Base-by-base conservation (phyloP, 2,888 invertebrate genomes). In the Lypha dubia region DNA sequence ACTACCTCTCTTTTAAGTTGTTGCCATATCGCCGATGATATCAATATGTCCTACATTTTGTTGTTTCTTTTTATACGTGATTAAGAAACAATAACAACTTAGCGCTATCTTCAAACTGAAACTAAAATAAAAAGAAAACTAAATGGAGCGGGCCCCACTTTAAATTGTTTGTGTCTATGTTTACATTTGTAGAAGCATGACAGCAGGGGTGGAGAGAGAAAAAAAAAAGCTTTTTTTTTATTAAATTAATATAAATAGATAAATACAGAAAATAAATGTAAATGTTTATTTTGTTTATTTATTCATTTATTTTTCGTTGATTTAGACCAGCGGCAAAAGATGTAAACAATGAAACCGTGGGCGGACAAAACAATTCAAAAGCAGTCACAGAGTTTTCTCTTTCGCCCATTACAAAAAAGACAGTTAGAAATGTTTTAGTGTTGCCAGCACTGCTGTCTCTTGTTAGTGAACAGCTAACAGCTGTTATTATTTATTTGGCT, bases 11-110 rank as follows among this genome's bases (percentile, higher is more conserved):
- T 15, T 67, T 11, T 3, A 28, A 13, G 41, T 24, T 32, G 67
- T 60, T 62, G 41, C 35, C 77, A 65, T 83, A 83, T 70, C 74
- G n/a, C n/a, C n/a, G 20, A 22, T 22, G 74, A 74, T 83, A 83
- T 63, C 63, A 79, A 79, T 75, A 51, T 84, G 84, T 65, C 76
- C 84, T 62, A 84, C 60, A 71, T 84, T 80, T 71, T 80, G 76
- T 84, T 84, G 44, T 46, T 79, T 46, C n/a, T 58, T 63, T 56
- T 71, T 9, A 7, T 65, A 38, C 8, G n/a, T 32, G 17, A 49
- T 51, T 32, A 35, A 38, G 41, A 7, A 53, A 20, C 32, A 68
- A 77, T 9, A 58, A 60, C 22, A 76, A 51, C 24, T 49, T 7
- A 46, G 17, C 49, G 53, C 32, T 76, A 76, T 58, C 67, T n/a